Conservation (phyloP, 2,888 invertebrate species). For the Macropis europaea region DNA sequence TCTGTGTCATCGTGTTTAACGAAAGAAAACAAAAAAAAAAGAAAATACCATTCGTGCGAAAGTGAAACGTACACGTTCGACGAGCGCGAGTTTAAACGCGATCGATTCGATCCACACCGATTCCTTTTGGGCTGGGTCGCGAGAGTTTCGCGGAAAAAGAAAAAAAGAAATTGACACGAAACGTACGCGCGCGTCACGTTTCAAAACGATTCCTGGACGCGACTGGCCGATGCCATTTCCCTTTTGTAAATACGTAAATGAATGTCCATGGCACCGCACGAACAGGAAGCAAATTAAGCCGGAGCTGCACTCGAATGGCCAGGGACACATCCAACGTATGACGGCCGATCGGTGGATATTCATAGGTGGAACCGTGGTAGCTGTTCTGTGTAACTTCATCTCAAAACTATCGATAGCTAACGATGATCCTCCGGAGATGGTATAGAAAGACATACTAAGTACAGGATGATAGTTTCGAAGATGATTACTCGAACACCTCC, state of each 20-base stretch:
- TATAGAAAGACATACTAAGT: too few species aligned
- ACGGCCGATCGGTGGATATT: slow-evolving; percentile 46
- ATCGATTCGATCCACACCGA: neutral
- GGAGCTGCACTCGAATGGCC: slow-evolving; percentile 51
- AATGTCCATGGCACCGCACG: slow-evolving; percentile 50
- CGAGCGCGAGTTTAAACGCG: too few species aligned
- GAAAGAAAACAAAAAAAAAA: neutral
- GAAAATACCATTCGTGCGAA: too few species aligned
- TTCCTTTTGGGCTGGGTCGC: too few species aligned
- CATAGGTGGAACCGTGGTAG: slow-evolving; percentile 14
- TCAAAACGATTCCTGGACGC: slow-evolving; percentile 18
- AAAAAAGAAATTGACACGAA: slow-evolving; percentile 35
- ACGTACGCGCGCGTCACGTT: slow-evolving; percentile 8
- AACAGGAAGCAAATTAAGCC: slow-evolving; percentile 54
- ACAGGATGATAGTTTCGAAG: neutral
- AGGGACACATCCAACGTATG: slow-evolving; percentile 48
- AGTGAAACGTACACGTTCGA: too few species aligned
- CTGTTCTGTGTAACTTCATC: neutral
- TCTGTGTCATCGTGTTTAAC: slow-evolving; percentile 11
- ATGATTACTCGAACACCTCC: neutral
- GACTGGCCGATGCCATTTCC: slow-evolving; percentile 45
- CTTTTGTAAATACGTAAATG: slow-evolving; percentile 47
- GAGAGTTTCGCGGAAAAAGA: too few species aligned
- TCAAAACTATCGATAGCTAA: neutral
- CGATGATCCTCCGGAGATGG: too few species aligned